Evolutionary conservation across 2,888 invertebrate genomes (phyloP).

Genomic region (Agrochola macilenta): DNA sequence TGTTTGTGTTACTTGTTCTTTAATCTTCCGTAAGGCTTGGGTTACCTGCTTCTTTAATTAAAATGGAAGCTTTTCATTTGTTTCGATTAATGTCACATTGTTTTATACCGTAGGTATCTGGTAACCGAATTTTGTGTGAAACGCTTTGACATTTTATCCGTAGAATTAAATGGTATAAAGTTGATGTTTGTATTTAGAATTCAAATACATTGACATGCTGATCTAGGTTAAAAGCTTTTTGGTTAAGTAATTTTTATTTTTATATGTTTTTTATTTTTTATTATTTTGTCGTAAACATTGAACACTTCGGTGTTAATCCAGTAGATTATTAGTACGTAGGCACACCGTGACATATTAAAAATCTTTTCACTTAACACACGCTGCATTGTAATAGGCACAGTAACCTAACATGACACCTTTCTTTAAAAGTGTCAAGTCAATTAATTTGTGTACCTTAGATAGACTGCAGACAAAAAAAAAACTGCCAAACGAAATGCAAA

Average conservation of each 20-base stretch:
- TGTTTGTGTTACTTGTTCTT: conserved; percentile 76
- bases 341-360: neutral
- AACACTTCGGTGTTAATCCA: neutral
- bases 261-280: neutral
- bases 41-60: conserved; percentile 71
- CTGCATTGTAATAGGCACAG: neutral
- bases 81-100: conserved; percentile 60
- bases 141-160: conserved; percentile 57
- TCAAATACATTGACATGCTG: conserved; percentile 43
- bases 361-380: neutral
- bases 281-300: neutral
- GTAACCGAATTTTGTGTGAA: conserved; percentile 52
- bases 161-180: conserved; percentile 38
- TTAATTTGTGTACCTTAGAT: neutral
- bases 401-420: neutral
- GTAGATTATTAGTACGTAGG: too few relatives aligned
- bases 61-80: conserved; percentile 57
- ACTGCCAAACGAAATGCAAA: neutral
- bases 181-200: conserved; percentile 52
- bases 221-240: conserved; percentile 52
- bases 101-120: conserved; percentile 59
- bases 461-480: neutral
- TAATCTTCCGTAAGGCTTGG: conserved; percentile 75
- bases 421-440: neutral
- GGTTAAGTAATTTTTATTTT: conserved; percentile 12